Base-by-base conservation (phyloP, 2,888 invertebrate genomes). In the Neocrepidodera transversa region DNA sequence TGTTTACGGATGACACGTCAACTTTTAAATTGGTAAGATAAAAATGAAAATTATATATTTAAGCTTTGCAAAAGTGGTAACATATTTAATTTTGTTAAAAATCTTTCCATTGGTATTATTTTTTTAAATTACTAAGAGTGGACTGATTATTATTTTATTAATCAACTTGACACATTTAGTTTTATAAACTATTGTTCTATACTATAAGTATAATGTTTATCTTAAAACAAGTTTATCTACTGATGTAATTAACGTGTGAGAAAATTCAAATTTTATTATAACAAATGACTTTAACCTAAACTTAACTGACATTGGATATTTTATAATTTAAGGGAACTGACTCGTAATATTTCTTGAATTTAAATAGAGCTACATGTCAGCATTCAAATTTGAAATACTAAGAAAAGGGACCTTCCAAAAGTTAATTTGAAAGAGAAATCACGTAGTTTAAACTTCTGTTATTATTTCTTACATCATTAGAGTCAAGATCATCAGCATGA, bases 1-100 rank as follows among this genome's bases (percentile, higher is more conserved):
- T 45, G 45, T 54, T 45, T 36, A 35, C n/a, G 16, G 5, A 26
- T 54, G 54, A 54, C 54, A 40, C 7, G 20, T 35, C 53, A 32
- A 20, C n/a, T 42, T 42, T 42, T 11, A 42, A 20, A 10, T 20
- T 23, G 10, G 20, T 20, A 30, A 10, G 32, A 13, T 18, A 32
- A 48, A 30, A 18, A 32, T 17, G 48, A 30, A 16, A n/a, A 48
- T 30, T 18, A 17, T 11, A n/a, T 18, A 11, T 32, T 7, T 30
- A 18, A 8, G 16, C 17, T n/a, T n/a, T n/a, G 11, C n/a, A n/a
- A n/a, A n/a, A n/a, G n/a, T n/a, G n/a, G n/a, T n/a, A n/a, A n/a
- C n/a, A n/a, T n/a, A n/a, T n/a, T n/a, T n/a, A n/a, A n/a, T n/a
- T n/a, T n/a, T n/a, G n/a, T n/a, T n/a, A n/a, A n/a, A n/a, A n/a